Conservation (phyloP, 2,113 vertebrate genomes). For the Regulus satrapa region DNA sequence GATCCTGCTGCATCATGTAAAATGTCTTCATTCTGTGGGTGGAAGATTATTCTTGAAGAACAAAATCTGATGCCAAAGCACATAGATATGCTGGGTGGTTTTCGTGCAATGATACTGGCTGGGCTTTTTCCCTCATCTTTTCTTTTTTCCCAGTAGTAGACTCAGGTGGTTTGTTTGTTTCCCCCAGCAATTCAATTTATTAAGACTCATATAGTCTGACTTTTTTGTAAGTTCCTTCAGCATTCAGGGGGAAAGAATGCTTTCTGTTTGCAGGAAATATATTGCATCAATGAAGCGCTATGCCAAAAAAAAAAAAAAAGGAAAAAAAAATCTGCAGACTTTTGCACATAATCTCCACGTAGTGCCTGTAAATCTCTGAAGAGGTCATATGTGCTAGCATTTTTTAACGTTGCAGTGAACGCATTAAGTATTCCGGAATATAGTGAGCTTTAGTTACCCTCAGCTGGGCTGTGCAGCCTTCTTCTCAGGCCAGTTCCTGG, state of each 20-base stretch:
- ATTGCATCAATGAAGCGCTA: constrained; percentile 65
- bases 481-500: not conserved
- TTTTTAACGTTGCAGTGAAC: not conserved
- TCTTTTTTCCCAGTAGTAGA: constrained; percentile 38
- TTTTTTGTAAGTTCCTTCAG: constrained; percentile 53
- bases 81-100: constrained; percentile 43
- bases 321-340: constrained; percentile 29
- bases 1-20: not conserved
- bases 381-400: not conserved
- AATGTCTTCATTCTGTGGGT: constrained; percentile 26
- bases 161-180: not conserved
- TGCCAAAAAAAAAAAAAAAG: not conserved
- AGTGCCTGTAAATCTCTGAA: constrained; percentile 71
- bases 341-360: constrained; percentile 74
- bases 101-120: constrained; percentile 32
- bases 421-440: not conserved
- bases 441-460: not conserved
- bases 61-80: constrained; percentile 40
- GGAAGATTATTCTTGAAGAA: constrained; percentile 61
- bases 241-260: constrained; percentile 55
- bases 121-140: constrained; percentile 9
- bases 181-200: constrained; percentile 8
- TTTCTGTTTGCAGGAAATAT: constrained; percentile 76
- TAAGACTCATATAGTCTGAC: constrained; percentile 17
- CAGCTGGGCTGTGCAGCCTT: not conserved